phyloP scores from a whole-genome alignment of 1,140 invertebrate species.

The Carcinoscorpius rotundicauda region DNA sequence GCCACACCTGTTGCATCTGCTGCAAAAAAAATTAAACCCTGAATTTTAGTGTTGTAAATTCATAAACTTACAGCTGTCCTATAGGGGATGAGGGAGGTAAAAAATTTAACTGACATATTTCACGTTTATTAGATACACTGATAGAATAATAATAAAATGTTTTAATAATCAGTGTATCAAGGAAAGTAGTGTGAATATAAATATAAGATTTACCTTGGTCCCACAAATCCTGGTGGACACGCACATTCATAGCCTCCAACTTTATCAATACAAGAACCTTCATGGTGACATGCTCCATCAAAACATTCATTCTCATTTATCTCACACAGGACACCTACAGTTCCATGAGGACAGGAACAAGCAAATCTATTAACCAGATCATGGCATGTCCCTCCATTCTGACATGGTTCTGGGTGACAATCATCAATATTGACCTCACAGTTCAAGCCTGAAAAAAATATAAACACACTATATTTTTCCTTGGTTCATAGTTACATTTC shows the following conservation, averaged over 20 bases:
- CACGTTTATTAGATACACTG: conserved; percentile 58
- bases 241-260: conserved; percentile 63
- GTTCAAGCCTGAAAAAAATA: conserved; percentile 58
- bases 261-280: conserved; percentile 60
- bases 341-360: conserved; percentile 84
- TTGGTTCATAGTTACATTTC: not conserved
- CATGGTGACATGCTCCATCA: conserved; percentile 73
- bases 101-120: conserved; percentile 35
- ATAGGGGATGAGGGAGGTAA: conserved; percentile 48
- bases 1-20: no score
- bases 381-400: conserved; percentile 82
- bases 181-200: no score
- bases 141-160: no score
- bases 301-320: conserved; percentile 79
- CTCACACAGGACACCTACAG: conserved; percentile 77
- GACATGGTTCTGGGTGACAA: conserved; percentile 69
- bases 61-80: conserved; percentile 63
- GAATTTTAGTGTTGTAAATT: no score
- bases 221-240: conserved; percentile 79
- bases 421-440: conserved; percentile 82
- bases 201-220: conserved; percentile 41
- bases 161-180: conserved; percentile 36
- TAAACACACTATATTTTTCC: not conserved
- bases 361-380: conserved; percentile 56
- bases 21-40: no score